Evolutionary conservation across 2,113 vertebrate genomes (phyloP).

Genomic region (Esox niger): DNA sequence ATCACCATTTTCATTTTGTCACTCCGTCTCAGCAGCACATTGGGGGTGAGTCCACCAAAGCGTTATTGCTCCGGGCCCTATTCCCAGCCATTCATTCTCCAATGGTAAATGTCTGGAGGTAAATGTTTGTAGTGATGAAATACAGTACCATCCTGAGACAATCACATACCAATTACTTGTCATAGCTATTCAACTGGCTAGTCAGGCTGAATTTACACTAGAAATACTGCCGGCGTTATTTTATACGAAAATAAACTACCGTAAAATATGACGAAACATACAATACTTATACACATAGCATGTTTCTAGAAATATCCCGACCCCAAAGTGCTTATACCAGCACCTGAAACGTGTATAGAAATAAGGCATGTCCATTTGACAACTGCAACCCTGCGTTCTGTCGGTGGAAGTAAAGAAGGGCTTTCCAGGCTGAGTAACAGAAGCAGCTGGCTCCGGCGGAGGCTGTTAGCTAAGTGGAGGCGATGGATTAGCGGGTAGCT

Average conservation of each 20-base stretch:
- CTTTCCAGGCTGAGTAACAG: slow-evolving; percentile 38
- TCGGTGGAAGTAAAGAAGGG: neutral
- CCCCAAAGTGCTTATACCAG: no score
- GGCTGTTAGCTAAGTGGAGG: slow-evolving; percentile 66
- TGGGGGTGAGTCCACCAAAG: neutral
- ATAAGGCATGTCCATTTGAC: neutral
- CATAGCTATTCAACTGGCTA: neutral
- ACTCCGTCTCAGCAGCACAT: neutral
- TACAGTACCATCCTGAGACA: neutral
- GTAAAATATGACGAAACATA: no score
- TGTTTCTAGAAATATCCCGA: no score
- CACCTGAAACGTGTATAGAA: no score
- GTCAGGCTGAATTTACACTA: neutral
- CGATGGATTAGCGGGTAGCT: slow-evolving; percentile 75
- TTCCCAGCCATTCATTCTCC: neutral
- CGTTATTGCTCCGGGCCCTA: neutral
- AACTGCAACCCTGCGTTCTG: neutral
- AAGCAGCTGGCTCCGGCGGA: slow-evolving; percentile 5
- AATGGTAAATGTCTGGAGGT: neutral
- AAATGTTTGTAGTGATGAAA: slow-evolving; percentile 8
- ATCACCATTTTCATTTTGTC: neutral
- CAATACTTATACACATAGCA: no score
- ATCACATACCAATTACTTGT: neutral
- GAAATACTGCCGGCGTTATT: no score
- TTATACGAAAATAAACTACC: no score